phyloP scores from a whole-genome alignment of 2,797 vertebrate species.

The Rhodeus uyekii region DNA sequence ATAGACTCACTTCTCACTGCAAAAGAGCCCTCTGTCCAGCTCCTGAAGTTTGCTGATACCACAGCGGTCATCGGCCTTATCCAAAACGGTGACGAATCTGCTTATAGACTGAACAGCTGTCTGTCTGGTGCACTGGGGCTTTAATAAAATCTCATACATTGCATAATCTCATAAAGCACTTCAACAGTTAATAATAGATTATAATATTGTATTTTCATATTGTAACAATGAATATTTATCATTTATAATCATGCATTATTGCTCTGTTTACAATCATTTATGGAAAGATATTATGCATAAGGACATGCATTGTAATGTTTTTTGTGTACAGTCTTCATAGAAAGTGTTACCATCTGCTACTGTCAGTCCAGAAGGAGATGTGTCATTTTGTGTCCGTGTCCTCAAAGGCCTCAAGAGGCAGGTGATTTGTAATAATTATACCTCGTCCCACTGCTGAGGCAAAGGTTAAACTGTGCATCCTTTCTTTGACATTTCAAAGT shows the following conservation, averaged over 20 bases:
- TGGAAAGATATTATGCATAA: background rate
- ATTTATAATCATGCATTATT: background rate
- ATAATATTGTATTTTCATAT: too few species aligned
- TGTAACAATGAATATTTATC: background rate
- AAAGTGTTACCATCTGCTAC: background rate
- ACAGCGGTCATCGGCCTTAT: too few species aligned
- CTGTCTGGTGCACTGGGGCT: too few species aligned
- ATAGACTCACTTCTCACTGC: too few species aligned
- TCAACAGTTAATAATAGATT: background rate
- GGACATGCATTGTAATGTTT: background rate
- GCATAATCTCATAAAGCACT: background rate
- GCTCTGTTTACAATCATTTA: background rate
- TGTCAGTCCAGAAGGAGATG: background rate
- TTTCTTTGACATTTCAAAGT: conserved; percentile 69
- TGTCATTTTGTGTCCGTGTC: conserved; percentile 1
- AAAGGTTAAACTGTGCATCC: conserved; percentile 59
- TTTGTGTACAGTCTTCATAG: background rate
- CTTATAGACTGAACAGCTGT: too few species aligned
- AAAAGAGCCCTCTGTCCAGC: too few species aligned
- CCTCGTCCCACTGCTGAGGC: conserved; percentile 34
- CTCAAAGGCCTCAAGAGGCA: conserved; percentile 17
- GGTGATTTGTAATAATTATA: conserved; percentile 54
- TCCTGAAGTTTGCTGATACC: too few species aligned
- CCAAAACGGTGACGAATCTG: too few species aligned
- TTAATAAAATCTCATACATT: background rate